Base-by-base conservation (phyloP, 2,113 vertebrate genomes). In the Lethenteron camtschaticum region DNA sequence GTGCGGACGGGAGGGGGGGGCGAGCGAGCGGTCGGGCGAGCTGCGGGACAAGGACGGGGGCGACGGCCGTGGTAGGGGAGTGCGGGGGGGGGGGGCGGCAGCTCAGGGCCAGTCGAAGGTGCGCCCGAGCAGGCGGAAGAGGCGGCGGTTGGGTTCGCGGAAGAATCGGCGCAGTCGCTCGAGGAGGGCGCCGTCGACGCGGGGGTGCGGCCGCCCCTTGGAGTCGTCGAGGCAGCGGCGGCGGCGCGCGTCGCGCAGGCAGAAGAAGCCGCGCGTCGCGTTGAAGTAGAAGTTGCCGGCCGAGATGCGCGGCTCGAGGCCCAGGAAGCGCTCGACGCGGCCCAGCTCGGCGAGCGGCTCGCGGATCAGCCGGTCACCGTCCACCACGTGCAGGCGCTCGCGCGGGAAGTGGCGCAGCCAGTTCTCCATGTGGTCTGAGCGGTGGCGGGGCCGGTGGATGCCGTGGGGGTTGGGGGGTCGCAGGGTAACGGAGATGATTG, bases 251-350 rank as follows among this genome's bases (percentile, higher is more conserved):
- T 95, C 87, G 57, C 87, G 77, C 75, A 99, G 78, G 80, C 94
- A 99, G 78, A 88, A 96, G 75, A 99, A 99, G 57, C 94, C 94
- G 76, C 90, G 94, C 0, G 94, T 99, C 75, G 85, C 87, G 75
- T 99, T 99, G 71, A 96, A 99, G 77, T 99, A 96, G 78, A 99
- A 96, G 78, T 96, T 94, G 1, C 86, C 88, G 68, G 85, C 80
- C 9, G 87, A 90, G 75, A 99, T 90, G 76, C 87, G 88, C 0
- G 90, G 87, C 0, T 87, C 79, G 68, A 99, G 80, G 71, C 80
- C 79, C 41, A 99, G 79, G 79, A 96, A 99, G 5, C 76, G 74
- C 75, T 99, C 94, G 12, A 96, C 94, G 72, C 83, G 85, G 74
- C 85, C 85, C 80, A 99, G 85, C 81, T 99, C 90, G 1, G 84